phyloP scores from a whole-genome alignment of 2,888 invertebrate species.

The Pristionchus entomophagus region DNA sequence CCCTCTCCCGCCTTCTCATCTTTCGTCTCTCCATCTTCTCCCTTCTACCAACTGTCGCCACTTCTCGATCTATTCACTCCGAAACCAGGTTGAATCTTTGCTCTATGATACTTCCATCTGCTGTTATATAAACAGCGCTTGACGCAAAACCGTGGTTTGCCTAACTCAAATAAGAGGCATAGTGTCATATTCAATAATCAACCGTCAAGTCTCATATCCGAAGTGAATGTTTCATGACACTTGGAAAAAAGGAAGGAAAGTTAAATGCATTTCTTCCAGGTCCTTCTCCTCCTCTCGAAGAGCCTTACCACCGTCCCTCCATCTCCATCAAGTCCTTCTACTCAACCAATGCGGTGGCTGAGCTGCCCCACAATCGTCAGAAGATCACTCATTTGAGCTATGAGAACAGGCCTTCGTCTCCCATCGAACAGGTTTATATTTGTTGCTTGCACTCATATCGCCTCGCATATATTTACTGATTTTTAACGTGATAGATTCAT shows the following conservation, averaged over 20 bases:
- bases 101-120: background rate
- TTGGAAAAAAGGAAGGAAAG: background rate
- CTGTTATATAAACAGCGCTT: no score
- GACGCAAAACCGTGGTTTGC: no score
- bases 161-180: no score
- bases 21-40: background rate
- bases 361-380: background rate
- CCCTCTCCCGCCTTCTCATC: background rate
- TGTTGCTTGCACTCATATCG: no score
- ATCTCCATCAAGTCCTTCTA: slow-evolving; percentile 24
- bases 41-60: slow-evolving; percentile 29
- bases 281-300: background rate
- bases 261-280: background rate
- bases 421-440: background rate
- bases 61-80: slow-evolving; percentile 22
- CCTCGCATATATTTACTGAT: no score
- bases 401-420: background rate
- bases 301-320: background rate
- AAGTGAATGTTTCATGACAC: background rate
- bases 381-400: no score
- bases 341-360: slow-evolving; percentile 6
- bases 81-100: background rate
- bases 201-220: no score
- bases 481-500: no score
- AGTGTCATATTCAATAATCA: no score